Base-by-base conservation (phyloP, 53 echinoderm and acorn worm species). In the Temnopleurus reevesii region DNA sequence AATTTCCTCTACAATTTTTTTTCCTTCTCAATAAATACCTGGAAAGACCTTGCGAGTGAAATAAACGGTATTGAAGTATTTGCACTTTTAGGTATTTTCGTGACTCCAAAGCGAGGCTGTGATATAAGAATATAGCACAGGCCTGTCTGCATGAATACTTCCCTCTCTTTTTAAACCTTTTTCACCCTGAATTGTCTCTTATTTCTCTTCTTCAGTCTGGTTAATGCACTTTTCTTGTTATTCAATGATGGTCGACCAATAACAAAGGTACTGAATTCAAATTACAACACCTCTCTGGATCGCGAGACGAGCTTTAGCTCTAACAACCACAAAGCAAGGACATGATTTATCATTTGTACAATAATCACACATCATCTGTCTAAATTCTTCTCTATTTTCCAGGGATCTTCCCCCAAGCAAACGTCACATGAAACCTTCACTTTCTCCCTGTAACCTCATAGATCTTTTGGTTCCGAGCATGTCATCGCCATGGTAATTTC, bases 181-280 rank as follows among this genome's bases (percentile, higher is more conserved):
- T 41, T 41, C 18, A 4, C 35, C 6, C 0, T 2, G 3, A 0
- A 21, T 7, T 41, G 7, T 38, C 38, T n/a, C n/a, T 5, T 35
- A 3, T 61, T 8, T 30, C 9, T 30, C 61, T 7, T 66, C 66
- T 66, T 38, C 5, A 66, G 38, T 66, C 66, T 66, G 66, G 66
- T 66, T 19, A 66, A 35, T 66, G 66, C 66, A 66, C 66, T 66
- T 66, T n/a, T n/a, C 36, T 66, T 41, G 21, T 66, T 66, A 66
- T 66, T 66, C 66, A 66, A 66, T 66, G 41, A 66, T 66, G 66
- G 21, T 41, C n/a, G 7, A 18, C 41, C 36, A 35, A 66, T n/a
- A 66, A 29, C 61, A 61, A 61, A 61, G 31, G 61, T 21, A 61
- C 61, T 61, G 66, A 36, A 66, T 66, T 66, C 66, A n/a, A 35